Evolutionary conservation across 1,140 invertebrate genomes (phyloP), one percentile per base, ranked within the genome.

Genomic region (Drosophila takahashii): DNA sequence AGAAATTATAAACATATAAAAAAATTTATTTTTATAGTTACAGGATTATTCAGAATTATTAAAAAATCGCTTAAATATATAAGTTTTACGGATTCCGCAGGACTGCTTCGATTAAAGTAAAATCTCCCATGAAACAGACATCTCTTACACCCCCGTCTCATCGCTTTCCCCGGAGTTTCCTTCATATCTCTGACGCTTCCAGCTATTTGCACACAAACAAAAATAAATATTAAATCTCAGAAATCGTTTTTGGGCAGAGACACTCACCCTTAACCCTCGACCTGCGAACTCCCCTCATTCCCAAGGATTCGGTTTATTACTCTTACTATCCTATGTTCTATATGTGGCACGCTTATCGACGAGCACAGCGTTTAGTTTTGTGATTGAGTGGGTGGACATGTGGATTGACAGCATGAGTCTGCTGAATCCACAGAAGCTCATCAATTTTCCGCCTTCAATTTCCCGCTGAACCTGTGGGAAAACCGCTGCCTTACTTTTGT

Each of bases 331-430:
- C 50, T 69, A 56, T n/a, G n/a, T n/a, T n/a, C n/a, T n/a, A n/a
- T n/a, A n/a, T 67, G 62, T 75, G 84, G 71, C 79, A 87, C 79
- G 84, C 84, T 87, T 89, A 89, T 90, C 85, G 77, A 77, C 45
- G 29, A 59, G 84, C 45, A 44, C 76, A 89, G 77, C 89, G 48
- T 91, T 91, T 91, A 91, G 89, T 78, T 69, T 65, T 54, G 47
- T 90, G 89, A 91, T 91, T 91, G 89, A 91, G 84, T 91, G 89
- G 89, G 89, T 89, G 89, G 89, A 79, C 67, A 75, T 91, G 81
- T 85, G 81, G 89, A 91, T 91, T 91, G 89, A 91, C 89, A 91
- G 89, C 75, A 75, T 89, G 89, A 89, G 59, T 91, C 89, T 79
- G 89, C 78, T 81, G 65, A 81, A 91, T 91, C 89, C 79, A 90